Percentiles rank a stretch among this genome's conserved stretches.
Evolutionary conservation across 1,140 invertebrate genomes (phyloP).

Genomic region (Megalonaias nervosa): DNA sequence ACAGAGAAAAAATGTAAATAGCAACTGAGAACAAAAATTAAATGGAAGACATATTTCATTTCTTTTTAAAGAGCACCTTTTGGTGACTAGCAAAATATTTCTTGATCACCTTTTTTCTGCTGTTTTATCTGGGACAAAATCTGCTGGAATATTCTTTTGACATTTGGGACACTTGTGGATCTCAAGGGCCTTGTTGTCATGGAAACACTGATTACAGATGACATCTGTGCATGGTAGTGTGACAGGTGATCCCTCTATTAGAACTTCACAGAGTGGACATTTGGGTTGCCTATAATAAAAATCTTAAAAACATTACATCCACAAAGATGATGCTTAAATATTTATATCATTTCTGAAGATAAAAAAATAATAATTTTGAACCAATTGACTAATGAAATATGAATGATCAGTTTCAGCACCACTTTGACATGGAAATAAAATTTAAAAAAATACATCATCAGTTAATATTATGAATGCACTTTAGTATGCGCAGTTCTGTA

Average conservation of each 20-base stretch:
- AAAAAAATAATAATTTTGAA: background rate
- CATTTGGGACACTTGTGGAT: constrained; percentile 36
- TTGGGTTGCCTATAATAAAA: background rate
- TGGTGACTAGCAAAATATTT: background rate
- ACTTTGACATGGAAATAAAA: too few relatives aligned
- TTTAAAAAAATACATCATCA: too few relatives aligned
- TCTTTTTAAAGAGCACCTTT: background rate
- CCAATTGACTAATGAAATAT: too few relatives aligned
- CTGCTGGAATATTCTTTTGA: constrained; percentile 25
- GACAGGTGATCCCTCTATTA: constrained; percentile 38
- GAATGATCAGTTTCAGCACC: too few relatives aligned
- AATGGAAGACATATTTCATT: background rate
- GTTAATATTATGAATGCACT: too few relatives aligned
- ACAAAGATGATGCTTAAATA: background rate
- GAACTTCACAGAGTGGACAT: constrained; percentile 38
- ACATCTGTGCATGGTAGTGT: constrained; percentile 41
- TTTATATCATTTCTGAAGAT: background rate
- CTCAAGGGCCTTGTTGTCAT: constrained; percentile 19
- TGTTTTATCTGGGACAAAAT: constrained; percentile 20
- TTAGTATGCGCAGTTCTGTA: too few relatives aligned
- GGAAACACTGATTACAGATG: constrained; percentile 41
- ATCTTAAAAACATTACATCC: background rate
- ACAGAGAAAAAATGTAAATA: background rate
- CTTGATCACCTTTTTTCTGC: constrained; percentile 9
- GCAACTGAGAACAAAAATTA: too few relatives aligned